Base-by-base conservation (phyloP, 1,140 invertebrate genomes). In the Thrips palmi region DNA sequence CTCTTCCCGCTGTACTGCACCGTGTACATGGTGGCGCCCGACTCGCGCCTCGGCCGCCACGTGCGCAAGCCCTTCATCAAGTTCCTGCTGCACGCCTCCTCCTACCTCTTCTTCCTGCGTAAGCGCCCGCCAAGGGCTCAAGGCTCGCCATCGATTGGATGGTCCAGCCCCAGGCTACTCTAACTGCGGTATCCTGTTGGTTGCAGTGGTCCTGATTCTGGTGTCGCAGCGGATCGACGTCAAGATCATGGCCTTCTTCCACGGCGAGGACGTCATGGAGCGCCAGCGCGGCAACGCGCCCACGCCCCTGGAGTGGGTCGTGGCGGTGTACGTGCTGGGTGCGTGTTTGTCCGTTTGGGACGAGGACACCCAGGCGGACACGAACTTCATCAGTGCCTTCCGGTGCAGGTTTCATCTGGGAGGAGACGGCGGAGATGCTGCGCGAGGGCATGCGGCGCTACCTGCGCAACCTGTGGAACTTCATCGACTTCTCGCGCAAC, bases 11-110 rank as follows among this genome's bases (percentile, higher is more conserved):
- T 88, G 29, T 87, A 89, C 56, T 86, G 82, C 50, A 54, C 71
- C 1, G 56, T 81, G 24, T 91, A 92, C 49, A 77, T 87, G 59
- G 50, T 88, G 10, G 69, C 74, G 0, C 85, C 85, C 0, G 70
- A 75, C 43, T 78, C 77, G 33, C 58, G 65, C 19, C 72, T 70
- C 15, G 86, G 82, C 1, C 71, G 71, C 49, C 61, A 85, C 2
- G 76, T 92, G 67, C 68, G 80, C 43, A 82, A 81, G 50, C 88
- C 88, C 0, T 92, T 93, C 53, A 86, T 93, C 74, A 93, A 93
- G 57, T 94, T 94, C 56, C 68, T 93, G 41, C 77, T 83, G 39
- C 86, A 93, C 51, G 83, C 85, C 0, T 80, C 83, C 1, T 88
- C 85, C 11, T 93, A 93, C 57, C 62, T 89, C 25, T 87, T 89